A percentile compares a stretch with the other conserved stretches of the same genome.
Evolutionary conservation across 2,113 vertebrate genomes (phyloP).

Genomic region (Gallinago jamesoni): DNA sequence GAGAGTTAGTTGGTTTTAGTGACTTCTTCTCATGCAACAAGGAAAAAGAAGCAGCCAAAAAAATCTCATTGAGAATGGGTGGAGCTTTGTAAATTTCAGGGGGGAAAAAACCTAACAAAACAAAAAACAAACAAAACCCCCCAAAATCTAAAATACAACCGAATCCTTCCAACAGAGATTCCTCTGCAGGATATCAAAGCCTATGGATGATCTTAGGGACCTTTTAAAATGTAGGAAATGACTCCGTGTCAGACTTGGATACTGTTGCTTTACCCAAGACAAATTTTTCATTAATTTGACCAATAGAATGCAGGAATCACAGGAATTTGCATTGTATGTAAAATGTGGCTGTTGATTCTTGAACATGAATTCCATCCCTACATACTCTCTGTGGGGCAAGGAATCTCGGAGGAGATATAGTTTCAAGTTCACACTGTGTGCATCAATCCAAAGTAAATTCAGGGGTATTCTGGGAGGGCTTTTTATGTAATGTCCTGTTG

Average conservation of each 20-base stretch:
- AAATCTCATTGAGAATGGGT: neutral
- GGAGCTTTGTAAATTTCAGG: neutral
- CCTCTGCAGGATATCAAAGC: neutral
- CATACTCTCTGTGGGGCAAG: neutral
- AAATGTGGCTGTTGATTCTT: neutral
- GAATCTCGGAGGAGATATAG: neutral
- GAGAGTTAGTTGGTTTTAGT: neutral
- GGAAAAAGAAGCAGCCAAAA: neutral
- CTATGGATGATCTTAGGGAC: neutral
- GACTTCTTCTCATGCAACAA: neutral
- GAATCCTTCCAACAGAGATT: neutral
- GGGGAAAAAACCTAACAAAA: neutral
- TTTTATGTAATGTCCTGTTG: neutral
- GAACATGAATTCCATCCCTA: neutral
- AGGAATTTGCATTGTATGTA: neutral
- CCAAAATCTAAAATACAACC: neutral
- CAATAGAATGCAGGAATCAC: neutral
- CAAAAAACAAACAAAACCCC: neutral
- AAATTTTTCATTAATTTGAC: neutral
- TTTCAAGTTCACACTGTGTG: neutral
- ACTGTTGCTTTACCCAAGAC: neutral
- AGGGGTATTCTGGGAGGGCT: neutral
- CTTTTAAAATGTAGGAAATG: neutral
- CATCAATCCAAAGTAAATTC: neutral
- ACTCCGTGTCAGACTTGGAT: rapidly evolving